Evolutionary conservation across 2,888 invertebrate species (phyloP).

Genomic region (Ichneumoninae sp.): DNA sequence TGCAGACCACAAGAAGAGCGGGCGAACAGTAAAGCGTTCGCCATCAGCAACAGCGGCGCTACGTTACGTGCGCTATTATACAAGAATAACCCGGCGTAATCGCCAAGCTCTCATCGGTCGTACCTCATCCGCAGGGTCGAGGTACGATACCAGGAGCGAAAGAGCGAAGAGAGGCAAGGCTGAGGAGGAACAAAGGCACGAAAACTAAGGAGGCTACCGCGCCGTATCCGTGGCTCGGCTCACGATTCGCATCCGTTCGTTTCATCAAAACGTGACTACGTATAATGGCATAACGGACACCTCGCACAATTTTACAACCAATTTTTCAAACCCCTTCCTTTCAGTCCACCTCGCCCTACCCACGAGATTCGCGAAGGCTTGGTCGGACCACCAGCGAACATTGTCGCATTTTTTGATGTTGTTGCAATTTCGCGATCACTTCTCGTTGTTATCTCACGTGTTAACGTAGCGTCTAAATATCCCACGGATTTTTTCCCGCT

Average conservation of each 20-base stretch:
- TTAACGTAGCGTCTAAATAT: too few species aligned
- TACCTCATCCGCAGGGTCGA: constrained; percentile 38
- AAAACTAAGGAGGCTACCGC: constrained; percentile 27
- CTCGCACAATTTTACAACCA: constrained; percentile 58
- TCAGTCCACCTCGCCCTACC: background rate
- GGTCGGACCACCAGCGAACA: background rate
- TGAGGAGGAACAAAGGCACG: constrained; percentile 23
- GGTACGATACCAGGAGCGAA: constrained; percentile 18
- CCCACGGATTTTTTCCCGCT: too few species aligned
- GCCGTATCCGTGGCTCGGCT: constrained; percentile 44
- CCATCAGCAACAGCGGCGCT: constrained; percentile 30
- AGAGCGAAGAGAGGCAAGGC: constrained; percentile 9
- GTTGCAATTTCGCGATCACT: background rate
- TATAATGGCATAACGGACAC: constrained; percentile 67
- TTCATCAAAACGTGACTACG: constrained; percentile 69
- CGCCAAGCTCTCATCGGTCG: constrained; percentile 45
- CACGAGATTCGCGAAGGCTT: background rate
- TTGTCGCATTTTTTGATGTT: background rate
- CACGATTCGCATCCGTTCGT: constrained; percentile 67
- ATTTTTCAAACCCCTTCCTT: background rate
- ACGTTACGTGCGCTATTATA: constrained; percentile 19
- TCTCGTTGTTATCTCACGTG: background rate
- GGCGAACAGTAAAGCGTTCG: constrained; percentile 19
- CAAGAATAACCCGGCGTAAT: constrained; percentile 36
- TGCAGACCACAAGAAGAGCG: constrained; percentile 20